Percentiles rank a stretch among this genome's conserved stretches.
These are phyloP conservation scores for Iselma pallidipennis DNA, from an alignment of 2,888 invertebrate genomes.

Conservation along the genomic window DNA sequence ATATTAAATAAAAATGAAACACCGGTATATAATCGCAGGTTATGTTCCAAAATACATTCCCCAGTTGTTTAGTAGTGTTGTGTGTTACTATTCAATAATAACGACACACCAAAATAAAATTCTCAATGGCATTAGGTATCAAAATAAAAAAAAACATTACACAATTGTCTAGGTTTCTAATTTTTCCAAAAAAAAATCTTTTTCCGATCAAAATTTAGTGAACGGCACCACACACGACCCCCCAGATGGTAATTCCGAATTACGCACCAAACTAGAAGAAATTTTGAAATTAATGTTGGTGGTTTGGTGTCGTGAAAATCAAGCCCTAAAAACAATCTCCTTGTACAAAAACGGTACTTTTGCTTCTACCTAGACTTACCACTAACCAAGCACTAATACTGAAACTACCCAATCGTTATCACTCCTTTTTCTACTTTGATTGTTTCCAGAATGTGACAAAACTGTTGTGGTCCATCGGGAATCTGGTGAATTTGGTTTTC, in stretches of 20 bases:
- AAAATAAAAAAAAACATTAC: background rate
- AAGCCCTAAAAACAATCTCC: slow-evolving; percentile 57
- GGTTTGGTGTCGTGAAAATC: slow-evolving; percentile 79
- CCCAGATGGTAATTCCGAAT: slow-evolving; percentile 48
- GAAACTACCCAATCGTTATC: background rate
- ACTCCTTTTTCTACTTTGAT: background rate
- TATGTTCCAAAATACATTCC: background rate
- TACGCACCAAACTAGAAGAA: slow-evolving; percentile 73
- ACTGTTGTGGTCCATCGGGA: slow-evolving; percentile 81
- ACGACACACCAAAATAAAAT: slow-evolving; percentile 7
- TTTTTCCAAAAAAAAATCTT: slow-evolving; percentile 1
- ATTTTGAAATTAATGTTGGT: slow-evolving; percentile 80
- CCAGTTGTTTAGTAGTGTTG: background rate
- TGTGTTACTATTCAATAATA: slow-evolving; percentile 7
- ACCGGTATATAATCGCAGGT: slow-evolving; percentile 5
- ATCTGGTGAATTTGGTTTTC: slow-evolving; percentile 90
- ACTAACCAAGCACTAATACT: slow-evolving; percentile 5
- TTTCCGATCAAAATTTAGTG: background rate
- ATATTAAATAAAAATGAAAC: slow-evolving; percentile 6
- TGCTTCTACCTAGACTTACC: background rate
- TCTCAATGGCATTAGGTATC: slow-evolving; percentile 21
- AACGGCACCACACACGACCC: slow-evolving; percentile 6
- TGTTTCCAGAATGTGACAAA: slow-evolving; percentile 80
- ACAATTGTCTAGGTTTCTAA: background rate
- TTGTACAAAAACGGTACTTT: slow-evolving; percentile 24